A percentile compares a stretch with the other conserved stretches of the same genome.
phyloP scores from a whole-genome alignment of 2,888 invertebrate species.

The Phorcus lineatus region DNA sequence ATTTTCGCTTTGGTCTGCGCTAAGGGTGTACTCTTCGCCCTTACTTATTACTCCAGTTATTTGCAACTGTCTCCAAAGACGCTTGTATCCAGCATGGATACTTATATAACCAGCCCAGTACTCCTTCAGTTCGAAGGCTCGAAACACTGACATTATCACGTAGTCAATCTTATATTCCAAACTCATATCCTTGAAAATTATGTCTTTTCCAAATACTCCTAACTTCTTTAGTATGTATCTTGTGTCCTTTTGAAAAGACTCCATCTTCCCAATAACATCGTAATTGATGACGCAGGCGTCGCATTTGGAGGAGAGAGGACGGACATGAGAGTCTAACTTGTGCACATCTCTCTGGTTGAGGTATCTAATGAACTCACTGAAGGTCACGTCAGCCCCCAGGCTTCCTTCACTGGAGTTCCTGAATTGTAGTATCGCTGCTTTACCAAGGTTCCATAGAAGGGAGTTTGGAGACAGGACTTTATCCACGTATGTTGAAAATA shows the following conservation, averaged over 20 bases:
- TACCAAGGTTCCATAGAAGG: too few relatives aligned
- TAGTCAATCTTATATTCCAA: background rate
- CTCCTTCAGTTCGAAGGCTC: too few relatives aligned
- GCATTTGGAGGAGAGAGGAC: constrained; percentile 34
- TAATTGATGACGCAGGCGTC: constrained; percentile 39
- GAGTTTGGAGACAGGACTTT: too few relatives aligned
- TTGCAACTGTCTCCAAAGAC: background rate
- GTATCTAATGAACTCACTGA: too few relatives aligned
- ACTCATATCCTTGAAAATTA: background rate
- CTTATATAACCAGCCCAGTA: too few relatives aligned
- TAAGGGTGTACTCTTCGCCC: background rate
- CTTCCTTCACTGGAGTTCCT: background rate
- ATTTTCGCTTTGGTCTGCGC: background rate
- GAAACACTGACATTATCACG: too few relatives aligned
- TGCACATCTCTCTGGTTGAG: background rate
- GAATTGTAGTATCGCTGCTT: too few relatives aligned
- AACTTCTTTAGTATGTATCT: background rate
- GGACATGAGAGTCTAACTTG: constrained; percentile 39
- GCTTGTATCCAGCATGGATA: background rate
- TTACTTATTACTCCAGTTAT: background rate
- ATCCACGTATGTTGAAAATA: too few relatives aligned
- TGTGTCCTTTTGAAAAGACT: constrained; percentile 35
- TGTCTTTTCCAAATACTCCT: background rate
- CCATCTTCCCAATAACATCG: constrained; percentile 45
- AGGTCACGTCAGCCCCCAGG: background rate